Percentiles rank a stretch among this genome's conserved stretches.
These are phyloP conservation scores for Drosophila recens DNA, from an alignment of 2,888 invertebrate species.

Conservation along the genomic window DNA sequence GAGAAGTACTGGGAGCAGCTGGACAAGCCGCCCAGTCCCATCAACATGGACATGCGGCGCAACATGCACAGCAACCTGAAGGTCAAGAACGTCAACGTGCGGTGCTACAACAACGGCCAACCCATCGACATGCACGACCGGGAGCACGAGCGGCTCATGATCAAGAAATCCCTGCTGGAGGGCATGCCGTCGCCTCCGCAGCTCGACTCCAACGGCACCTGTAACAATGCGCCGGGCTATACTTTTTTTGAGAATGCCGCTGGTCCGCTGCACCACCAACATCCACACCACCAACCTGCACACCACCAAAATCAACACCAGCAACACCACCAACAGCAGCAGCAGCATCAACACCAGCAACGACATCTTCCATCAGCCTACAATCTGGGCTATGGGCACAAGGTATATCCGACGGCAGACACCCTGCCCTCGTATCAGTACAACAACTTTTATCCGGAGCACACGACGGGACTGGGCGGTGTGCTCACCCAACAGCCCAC, in stretches of 20 bases:
- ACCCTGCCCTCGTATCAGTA: constrained; percentile 84
- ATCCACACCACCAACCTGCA: constrained; percentile 2
- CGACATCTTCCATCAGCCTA: constrained; percentile 38
- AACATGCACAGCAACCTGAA: constrained; percentile 85
- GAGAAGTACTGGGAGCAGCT: constrained; percentile 85
- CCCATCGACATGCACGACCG: constrained; percentile 84
- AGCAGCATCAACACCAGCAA: constrained; percentile 1
- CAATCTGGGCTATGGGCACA: constrained; percentile 76
- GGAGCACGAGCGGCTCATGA: constrained; percentile 84
- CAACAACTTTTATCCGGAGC: constrained; percentile 85
- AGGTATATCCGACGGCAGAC: constrained; percentile 83
- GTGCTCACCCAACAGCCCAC: constrained; percentile 82
- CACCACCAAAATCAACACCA: constrained; percentile 1
- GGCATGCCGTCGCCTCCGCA: constrained; percentile 85
- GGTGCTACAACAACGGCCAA: constrained; percentile 84
- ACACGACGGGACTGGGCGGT: constrained; percentile 62
- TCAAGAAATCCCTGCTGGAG: constrained; percentile 84
- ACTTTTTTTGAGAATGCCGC: constrained; percentile 84
- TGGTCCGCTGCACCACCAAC: constrained; percentile 73
- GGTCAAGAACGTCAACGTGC: constrained; percentile 84
- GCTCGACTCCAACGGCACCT: constrained; percentile 63
- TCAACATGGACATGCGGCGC: constrained; percentile 84
- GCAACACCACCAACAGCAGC: neutral
- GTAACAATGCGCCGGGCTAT: constrained; percentile 66
- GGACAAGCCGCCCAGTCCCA: constrained; percentile 85